These are phyloP conservation scores for Octomys mimax DNA, from an alignment of 2,797 vertebrate genomes.

Conservation along the genomic window DNA sequence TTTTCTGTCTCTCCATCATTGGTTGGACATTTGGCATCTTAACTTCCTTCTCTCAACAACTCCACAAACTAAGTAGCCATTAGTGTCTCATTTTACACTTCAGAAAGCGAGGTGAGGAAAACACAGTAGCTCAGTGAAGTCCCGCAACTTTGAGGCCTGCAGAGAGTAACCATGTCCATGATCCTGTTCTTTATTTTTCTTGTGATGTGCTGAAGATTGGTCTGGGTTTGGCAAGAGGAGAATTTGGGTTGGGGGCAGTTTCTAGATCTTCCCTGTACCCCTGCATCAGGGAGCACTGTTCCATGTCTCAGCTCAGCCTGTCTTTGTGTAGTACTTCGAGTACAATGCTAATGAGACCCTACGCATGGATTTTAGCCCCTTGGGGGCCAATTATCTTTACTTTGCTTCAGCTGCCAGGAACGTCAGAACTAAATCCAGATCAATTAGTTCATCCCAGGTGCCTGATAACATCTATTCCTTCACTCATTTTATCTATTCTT, in stretches of 20 bases:
- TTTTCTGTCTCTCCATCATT: not conserved
- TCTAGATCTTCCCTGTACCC: not conserved
- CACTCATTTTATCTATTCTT: slow-evolving; percentile 75
- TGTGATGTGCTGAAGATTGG: not conserved
- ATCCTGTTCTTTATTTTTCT: not conserved
- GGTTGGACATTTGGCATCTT: not conserved
- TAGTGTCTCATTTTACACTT: not conserved
- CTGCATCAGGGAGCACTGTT: not conserved
- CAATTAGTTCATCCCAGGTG: slow-evolving; percentile 82
- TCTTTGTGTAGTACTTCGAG: slow-evolving; percentile 47
- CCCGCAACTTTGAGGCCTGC: not conserved
- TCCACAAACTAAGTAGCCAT: not conserved
- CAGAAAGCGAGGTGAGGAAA: not conserved
- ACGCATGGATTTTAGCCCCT: slow-evolving; percentile 70
- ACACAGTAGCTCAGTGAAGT: not conserved
- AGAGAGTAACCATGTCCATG: not conserved
- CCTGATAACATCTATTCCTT: slow-evolving; percentile 70
- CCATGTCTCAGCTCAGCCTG: slow-evolving; percentile 31
- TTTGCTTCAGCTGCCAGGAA: slow-evolving; percentile 78
- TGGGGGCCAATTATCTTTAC: slow-evolving; percentile 82
- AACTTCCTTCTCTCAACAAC: not conserved
- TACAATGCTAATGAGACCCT: slow-evolving; percentile 79
- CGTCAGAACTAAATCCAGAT: slow-evolving; percentile 81
- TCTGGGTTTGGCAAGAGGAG: not conserved
- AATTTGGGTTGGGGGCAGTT: not conserved